These are phyloP conservation scores for Lysiphlebus fabarum DNA, from an alignment of 1,140 invertebrate species.

Conservation along the genomic window DNA sequence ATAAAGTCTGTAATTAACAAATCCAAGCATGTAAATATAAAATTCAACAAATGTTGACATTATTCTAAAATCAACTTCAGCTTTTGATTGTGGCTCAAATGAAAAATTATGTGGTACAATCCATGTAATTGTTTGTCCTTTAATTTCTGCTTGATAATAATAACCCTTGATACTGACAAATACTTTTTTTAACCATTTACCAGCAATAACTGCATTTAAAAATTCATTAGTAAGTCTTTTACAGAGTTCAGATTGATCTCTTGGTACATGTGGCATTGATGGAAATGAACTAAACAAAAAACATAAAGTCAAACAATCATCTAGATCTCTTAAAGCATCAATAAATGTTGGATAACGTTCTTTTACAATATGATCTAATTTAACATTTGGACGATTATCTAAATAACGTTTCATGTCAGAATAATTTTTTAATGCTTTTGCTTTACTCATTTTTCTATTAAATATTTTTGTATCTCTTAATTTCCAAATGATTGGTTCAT, in stretches of 20 bases:
- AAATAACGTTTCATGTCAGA: slow-evolving; percentile 71
- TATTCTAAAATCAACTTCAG: slow-evolving; percentile 94
- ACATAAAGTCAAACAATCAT: slow-evolving; percentile 93
- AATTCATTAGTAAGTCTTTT: slow-evolving; percentile 90
- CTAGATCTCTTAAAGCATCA: slow-evolving; percentile 93
- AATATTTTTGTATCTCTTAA: slow-evolving; percentile 87
- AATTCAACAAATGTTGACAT: slow-evolving; percentile 99
- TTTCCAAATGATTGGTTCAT: slow-evolving; percentile 96
- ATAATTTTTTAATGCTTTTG: slow-evolving; percentile 75
- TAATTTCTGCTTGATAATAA: slow-evolving; percentile 97
- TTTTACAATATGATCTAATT: slow-evolving; percentile 95
- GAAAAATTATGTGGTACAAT: slow-evolving; percentile 93
- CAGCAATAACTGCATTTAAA: slow-evolving; percentile 92
- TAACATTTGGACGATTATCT: slow-evolving; percentile 79
- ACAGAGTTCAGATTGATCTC: slow-evolving; percentile 74
- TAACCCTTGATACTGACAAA: slow-evolving; percentile 98
- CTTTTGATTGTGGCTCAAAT: slow-evolving; percentile 68
- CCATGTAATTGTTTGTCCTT: slow-evolving; percentile 94
- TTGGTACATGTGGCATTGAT: slow-evolving; percentile 72
- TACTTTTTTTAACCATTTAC: slow-evolving; percentile 89
- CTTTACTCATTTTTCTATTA: slow-evolving; percentile 73
- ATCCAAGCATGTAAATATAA: slow-evolving; percentile 90
- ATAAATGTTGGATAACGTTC: slow-evolving; percentile 97
- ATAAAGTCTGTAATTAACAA: slow-evolving; percentile 91
- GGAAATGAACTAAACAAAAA: slow-evolving; percentile 96